phyloP scores from a whole-genome alignment of 2,797 vertebrate genomes.

The Tapirus indicus region DNA sequence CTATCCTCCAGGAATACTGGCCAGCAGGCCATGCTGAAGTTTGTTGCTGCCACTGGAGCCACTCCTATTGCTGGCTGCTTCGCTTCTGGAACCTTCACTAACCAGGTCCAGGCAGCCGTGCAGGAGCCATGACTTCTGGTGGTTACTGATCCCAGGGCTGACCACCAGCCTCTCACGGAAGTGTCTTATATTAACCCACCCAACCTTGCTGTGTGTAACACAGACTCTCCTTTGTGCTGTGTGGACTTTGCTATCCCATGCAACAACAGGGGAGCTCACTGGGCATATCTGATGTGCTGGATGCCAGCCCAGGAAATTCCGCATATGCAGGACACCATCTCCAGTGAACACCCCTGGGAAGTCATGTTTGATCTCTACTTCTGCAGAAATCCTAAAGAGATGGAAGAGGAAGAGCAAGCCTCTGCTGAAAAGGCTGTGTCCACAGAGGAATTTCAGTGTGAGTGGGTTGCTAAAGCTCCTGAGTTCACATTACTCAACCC shows the following conservation, averaged over 20 bases:
- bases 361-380: background rate
- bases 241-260: too few relatives aligned
- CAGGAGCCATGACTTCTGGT: rapidly evolving
- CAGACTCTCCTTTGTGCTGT: background rate
- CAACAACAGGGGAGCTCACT: background rate
- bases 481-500: too few relatives aligned
- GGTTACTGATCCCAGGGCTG: background rate
- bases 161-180: background rate
- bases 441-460: background rate
- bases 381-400: background rate
- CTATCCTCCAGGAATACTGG: background rate
- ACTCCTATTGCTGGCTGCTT: too few relatives aligned
- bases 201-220: background rate
- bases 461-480: background rate
- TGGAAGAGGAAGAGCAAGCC: background rate
- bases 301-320: background rate
- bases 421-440: background rate
- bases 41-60: background rate
- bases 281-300: background rate
- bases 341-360: rapidly evolving
- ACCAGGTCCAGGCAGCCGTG: background rate
- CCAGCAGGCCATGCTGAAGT: background rate
- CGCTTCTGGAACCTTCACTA: background rate
- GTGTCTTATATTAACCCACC: background rate
- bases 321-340: rapidly evolving